phyloP scores from a whole-genome alignment of 2,113 vertebrate genomes.

The Brevimyrus niger region DNA sequence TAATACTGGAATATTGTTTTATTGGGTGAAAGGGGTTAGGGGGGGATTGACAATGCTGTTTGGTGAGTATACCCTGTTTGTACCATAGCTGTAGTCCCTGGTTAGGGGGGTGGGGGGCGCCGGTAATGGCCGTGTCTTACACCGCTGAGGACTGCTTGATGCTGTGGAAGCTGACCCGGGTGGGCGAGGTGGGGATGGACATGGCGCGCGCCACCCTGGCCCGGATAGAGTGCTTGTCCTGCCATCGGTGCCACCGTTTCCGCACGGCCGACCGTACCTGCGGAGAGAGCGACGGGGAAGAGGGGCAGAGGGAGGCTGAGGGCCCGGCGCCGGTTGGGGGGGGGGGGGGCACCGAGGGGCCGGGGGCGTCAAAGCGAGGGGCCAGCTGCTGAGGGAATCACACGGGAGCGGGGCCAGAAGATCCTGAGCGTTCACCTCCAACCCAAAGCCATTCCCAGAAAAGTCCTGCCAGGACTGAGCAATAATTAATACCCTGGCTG shows the following conservation, averaged over 20 bases:
- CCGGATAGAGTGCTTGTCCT: conserved; percentile 72
- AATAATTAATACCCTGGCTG: neutral
- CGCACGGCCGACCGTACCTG: conserved; percentile 69
- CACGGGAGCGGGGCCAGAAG: neutral
- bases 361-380: neutral
- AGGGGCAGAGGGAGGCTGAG: neutral
- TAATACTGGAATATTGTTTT: neutral
- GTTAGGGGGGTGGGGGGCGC: neutral
- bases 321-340: too few relatives aligned
- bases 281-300: neutral
- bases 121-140: conserved; percentile 40
- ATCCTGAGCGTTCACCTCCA: neutral
- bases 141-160: conserved; percentile 70
- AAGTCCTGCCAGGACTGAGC: neutral
- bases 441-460: neutral
- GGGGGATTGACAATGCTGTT: neutral
- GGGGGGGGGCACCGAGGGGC: neutral
- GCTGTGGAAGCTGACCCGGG: conserved; percentile 71
- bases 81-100: conserved; percentile 9
- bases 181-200: conserved; percentile 74
- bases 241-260: conserved; percentile 75
- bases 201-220: conserved; percentile 67
- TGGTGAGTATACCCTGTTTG: conserved; percentile 13
- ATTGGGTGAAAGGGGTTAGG: neutral
- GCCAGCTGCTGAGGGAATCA: neutral